A percentile compares a stretch with the other conserved stretches of the same genome.
Evolutionary conservation across 2,797 vertebrate genomes (phyloP).

Genomic region (Enteromius afrohamiltoni): DNA sequence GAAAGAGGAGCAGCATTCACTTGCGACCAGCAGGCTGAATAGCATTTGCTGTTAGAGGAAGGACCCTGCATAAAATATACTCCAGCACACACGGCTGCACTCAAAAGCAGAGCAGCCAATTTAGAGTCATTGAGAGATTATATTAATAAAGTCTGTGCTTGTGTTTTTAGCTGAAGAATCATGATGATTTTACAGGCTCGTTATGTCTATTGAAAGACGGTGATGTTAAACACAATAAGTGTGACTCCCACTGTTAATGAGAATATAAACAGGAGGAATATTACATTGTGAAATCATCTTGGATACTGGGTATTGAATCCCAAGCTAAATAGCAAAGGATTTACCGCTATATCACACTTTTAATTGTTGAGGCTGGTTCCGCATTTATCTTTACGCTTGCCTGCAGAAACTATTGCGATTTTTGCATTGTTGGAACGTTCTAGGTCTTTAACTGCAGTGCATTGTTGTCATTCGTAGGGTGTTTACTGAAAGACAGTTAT

Average conservation of each 20-base stretch:
- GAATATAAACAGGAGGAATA: not conserved
- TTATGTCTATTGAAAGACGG: slow-evolving; percentile 35
- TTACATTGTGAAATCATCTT: not conserved
- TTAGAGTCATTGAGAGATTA: slow-evolving; percentile 52
- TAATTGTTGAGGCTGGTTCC: not conserved
- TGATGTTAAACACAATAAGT: slow-evolving; percentile 17
- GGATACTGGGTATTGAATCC: not conserved
- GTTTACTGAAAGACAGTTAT: slow-evolving; percentile 42
- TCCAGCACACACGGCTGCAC: slow-evolving; percentile 45
- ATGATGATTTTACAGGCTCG: slow-evolving; percentile 23
- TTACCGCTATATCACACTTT: not conserved
- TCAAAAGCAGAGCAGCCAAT: slow-evolving; percentile 45
- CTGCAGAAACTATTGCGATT: not conserved
- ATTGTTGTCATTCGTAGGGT: slow-evolving; percentile 19
- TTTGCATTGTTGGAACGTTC: not conserved
- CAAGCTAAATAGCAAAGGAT: not conserved
- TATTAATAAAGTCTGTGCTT: slow-evolving; percentile 50
- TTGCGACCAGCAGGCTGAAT: slow-evolving; percentile 59
- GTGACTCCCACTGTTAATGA: not conserved
- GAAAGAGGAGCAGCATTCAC: slow-evolving; percentile 65
- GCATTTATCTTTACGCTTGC: not conserved
- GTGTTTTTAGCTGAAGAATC: slow-evolving; percentile 31
- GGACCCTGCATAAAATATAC: slow-evolving; percentile 53
- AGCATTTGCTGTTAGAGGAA: slow-evolving; percentile 55
- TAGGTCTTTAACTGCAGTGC: slow-evolving; percentile 21